phyloP scores from a whole-genome alignment of 2,797 vertebrate genomes.

The Fringilla coelebs region DNA sequence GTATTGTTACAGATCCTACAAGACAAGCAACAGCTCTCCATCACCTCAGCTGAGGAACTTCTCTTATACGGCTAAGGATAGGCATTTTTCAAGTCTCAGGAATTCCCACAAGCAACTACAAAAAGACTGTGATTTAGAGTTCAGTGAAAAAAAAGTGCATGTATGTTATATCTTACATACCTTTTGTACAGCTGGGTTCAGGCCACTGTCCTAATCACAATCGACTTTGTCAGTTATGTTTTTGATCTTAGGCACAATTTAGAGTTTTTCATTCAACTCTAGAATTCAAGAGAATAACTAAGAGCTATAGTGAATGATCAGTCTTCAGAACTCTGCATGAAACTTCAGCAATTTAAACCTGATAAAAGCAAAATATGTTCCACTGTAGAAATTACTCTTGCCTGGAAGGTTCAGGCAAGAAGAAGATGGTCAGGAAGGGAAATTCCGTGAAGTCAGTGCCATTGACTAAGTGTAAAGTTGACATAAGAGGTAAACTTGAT shows the following conservation, averaged over 20 bases:
- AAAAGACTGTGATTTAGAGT: background rate
- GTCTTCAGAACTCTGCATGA: background rate
- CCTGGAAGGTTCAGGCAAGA: fast-evolving
- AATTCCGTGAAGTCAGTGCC: background rate
- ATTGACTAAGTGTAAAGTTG: background rate
- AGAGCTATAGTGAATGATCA: background rate
- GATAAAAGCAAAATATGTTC: background rate
- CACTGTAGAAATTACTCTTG: background rate
- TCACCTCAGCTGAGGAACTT: background rate
- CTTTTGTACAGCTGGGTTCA: background rate
- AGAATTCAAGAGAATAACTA: background rate
- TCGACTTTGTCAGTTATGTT: background rate
- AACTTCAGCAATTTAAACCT: background rate
- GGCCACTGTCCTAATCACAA: background rate
- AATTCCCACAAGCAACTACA: background rate
- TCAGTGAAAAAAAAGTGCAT: background rate
- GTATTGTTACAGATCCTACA: background rate
- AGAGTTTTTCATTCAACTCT: background rate
- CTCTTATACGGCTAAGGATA: background rate
- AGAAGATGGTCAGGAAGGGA: background rate
- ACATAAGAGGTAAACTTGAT: background rate
- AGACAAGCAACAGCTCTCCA: background rate
- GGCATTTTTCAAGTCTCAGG: background rate
- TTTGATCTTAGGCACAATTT: background rate
- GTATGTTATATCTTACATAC: background rate